phyloP scores from a whole-genome alignment of 2,113 vertebrate genomes.

The pig (Sus scrofa) region DNA sequence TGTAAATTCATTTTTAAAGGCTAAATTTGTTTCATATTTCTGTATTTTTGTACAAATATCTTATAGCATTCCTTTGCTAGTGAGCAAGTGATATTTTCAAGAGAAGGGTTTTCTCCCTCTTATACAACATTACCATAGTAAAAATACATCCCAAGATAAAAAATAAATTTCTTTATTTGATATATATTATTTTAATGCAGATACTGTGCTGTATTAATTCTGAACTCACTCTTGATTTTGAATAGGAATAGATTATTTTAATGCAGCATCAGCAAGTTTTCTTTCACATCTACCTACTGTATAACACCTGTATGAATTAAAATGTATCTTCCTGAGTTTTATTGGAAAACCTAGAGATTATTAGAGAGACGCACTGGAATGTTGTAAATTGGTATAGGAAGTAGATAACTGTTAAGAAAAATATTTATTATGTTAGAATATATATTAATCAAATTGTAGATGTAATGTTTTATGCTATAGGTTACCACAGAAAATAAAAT shows the following conservation, averaged over 20 bases:
- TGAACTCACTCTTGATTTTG: conserved; percentile 28
- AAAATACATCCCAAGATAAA: conserved; percentile 45
- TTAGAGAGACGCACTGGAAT: conserved; percentile 17
- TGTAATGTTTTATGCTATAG: conserved; percentile 32
- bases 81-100: conserved; percentile 66
- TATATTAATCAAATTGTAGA: neutral
- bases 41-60: neutral
- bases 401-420: conserved; percentile 57
- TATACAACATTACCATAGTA: conserved; percentile 37
- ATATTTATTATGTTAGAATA: conserved; percentile 20
- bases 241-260: conserved; percentile 55
- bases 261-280: conserved; percentile 20
- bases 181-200: conserved; percentile 44
- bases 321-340: neutral
- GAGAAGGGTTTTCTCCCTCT: neutral
- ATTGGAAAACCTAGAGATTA: neutral
- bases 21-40: conserved; percentile 13
- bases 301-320: conserved; percentile 27
- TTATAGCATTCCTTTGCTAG: conserved; percentile 19
- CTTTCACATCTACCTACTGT: conserved; percentile 14
- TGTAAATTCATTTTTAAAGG: conserved; percentile 57
- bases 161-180: conserved; percentile 62
- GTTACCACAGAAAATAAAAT: conserved; percentile 30
- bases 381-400: conserved; percentile 43
- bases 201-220: conserved; percentile 29